Evolutionary conservation across 2,888 invertebrate genomes (phyloP).

Genomic region (Tachina grossa): DNA sequence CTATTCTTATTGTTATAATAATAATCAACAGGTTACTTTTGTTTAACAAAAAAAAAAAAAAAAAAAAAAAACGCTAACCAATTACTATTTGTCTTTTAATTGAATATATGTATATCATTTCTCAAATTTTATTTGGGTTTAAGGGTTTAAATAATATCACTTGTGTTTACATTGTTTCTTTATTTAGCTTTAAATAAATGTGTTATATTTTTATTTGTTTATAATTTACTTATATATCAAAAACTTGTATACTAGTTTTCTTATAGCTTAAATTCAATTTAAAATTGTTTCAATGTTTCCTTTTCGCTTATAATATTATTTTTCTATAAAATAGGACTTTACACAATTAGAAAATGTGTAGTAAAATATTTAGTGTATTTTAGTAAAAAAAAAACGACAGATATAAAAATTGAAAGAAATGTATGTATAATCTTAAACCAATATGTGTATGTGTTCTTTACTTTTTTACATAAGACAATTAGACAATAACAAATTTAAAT

Average conservation of each 20-base stretch:
- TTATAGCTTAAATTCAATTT: constrained; percentile 51
- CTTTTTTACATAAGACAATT: constrained; percentile 69
- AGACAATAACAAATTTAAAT: constrained; percentile 71
- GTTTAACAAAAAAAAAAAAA: background rate
- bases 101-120: constrained; percentile 38
- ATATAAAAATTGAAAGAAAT: constrained; percentile 40
- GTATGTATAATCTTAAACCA: constrained; percentile 65
- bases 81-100: background rate
- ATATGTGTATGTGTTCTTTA: constrained; percentile 66
- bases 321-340: constrained; percentile 62
- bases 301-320: constrained; percentile 46
- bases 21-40: background rate
- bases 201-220: constrained; percentile 38
- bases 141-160: constrained; percentile 37
- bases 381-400: constrained; percentile 35
- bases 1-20: background rate
- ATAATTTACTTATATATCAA: constrained; percentile 9
- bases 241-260: constrained; percentile 28
- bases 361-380: constrained; percentile 69
- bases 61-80: background rate
- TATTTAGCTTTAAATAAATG: constrained; percentile 40
- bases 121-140: constrained; percentile 58
- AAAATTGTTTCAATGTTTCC: constrained; percentile 46
- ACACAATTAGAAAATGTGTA: constrained; percentile 67
- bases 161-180: background rate